Evolutionary conservation across 2,113 vertebrate genomes (phyloP).

Genomic region (Oryzias melastigma): DNA sequence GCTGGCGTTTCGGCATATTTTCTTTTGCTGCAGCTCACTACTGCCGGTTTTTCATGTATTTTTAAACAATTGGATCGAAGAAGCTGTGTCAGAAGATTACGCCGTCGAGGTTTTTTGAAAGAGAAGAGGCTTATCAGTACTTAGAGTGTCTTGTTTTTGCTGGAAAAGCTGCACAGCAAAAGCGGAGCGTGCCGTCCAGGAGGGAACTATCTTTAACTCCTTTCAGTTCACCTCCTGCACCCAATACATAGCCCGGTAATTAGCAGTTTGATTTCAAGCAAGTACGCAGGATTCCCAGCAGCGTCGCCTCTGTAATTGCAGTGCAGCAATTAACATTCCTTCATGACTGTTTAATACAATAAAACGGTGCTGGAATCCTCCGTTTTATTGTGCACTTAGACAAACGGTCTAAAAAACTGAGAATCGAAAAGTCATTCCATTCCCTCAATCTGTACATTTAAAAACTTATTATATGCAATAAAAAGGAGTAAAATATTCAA

Average conservation of each 20-base stretch:
- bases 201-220: constrained; percentile 17
- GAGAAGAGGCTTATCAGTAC: constrained; percentile 17
- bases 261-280: constrained; percentile 34
- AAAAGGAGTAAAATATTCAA: not conserved
- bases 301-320: constrained; percentile 43
- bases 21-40: constrained; percentile 25
- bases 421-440: constrained; percentile 17
- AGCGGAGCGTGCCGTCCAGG: constrained; percentile 1
- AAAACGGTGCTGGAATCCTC: constrained; percentile 17
- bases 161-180: constrained; percentile 16
- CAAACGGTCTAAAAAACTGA: constrained; percentile 14
- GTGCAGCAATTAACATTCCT: constrained; percentile 35
- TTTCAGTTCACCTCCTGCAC: constrained; percentile 21
- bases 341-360: constrained; percentile 49
- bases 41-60: constrained; percentile 30
- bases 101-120: constrained; percentile 19
- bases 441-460: not conserved
- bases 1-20: constrained; percentile 25
- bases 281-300: constrained; percentile 33
- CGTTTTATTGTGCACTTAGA: constrained; percentile 24
- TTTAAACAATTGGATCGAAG: constrained; percentile 35
- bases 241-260: constrained; percentile 32
- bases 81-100: constrained; percentile 19
- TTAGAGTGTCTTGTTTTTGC: constrained; percentile 20
- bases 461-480: not conserved